A percentile compares a stretch with the other conserved stretches of the same genome.
phyloP scores from a whole-genome alignment of 2,888 invertebrate species.

The Patella pellucida region DNA sequence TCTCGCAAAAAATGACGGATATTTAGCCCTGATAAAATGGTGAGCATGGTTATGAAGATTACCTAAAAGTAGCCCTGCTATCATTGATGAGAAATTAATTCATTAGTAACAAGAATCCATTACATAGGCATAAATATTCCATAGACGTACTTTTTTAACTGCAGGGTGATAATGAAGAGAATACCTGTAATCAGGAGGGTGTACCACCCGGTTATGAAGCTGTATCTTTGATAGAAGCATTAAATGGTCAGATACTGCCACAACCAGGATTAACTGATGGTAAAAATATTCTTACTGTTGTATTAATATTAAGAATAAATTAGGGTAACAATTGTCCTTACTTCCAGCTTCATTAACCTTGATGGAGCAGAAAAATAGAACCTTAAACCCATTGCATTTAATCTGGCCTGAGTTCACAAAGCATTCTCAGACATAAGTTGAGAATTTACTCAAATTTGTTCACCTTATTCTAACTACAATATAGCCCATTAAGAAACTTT shows the following conservation, averaged over 20 bases:
- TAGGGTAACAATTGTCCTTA: conserved; percentile 5
- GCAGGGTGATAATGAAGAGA: conserved; percentile 56
- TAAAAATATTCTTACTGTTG: conserved; percentile 21
- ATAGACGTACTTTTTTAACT: background rate
- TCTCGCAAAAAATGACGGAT: no score
- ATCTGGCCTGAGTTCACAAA: no score
- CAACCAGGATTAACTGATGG: conserved; percentile 55
- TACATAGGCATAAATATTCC: background rate
- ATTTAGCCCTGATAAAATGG: no score
- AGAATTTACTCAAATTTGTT: no score
- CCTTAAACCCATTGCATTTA: background rate
- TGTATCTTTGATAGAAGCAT: conserved; percentile 92
- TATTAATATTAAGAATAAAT: conserved; percentile 13
- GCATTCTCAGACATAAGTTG: no score
- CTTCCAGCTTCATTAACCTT: background rate
- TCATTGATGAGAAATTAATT: no score
- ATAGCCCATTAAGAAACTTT: no score
- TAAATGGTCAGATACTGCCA: conserved; percentile 86
- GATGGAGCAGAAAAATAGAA: background rate
- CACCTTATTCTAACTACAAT: no score
- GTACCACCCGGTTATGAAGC: conserved; percentile 94
- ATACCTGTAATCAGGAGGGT: conserved; percentile 76
- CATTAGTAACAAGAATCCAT: no score
- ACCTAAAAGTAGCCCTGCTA: background rate
- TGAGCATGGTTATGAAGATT: no score